Base-by-base conservation (phyloP, 2,797 vertebrate genomes). In the Arrhamphus sclerolepis region DNA sequence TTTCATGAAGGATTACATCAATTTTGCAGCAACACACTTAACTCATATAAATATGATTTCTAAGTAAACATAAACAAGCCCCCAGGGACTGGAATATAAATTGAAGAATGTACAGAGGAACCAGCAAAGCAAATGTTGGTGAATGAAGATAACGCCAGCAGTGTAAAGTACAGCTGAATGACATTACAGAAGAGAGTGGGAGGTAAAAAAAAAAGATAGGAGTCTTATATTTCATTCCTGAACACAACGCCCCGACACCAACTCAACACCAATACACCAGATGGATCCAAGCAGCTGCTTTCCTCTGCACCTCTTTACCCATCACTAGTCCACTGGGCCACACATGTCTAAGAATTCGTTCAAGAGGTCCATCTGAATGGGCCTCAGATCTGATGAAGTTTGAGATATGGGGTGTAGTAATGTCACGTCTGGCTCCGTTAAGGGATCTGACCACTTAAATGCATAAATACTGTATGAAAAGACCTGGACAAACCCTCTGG, bases 221-320 rank as follows among this genome's bases (percentile, higher is more conserved):
- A 61, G 60, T 43, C 41, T 76, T 56, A 58, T 43, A 55, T 55
- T 42, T 69, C 62, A 79, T 69, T 77, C 42, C 8, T 24, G 54
- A 43, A 69, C 51, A 11, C 38, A 18, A 8, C 26, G 53, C 1
- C 47, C 46, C 58, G 34, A 8, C 21, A 62, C 22, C 26, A 60
- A 29, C 50, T 73, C 22, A 0, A 31, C 61, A 78, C 46, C 46
- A 72, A 21, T 29, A 34, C 70, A 68, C 5, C 77, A 81, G 67
- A 85, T 77, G 74, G 72, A 79, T 65, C 20, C 5, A 19, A 81
- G 56, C 67, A 77, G 61, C 72, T 81, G 70, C 47, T 47, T 52
- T 22, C 57, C 62, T 46, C 13, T 71, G 65, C 57, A 59, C 18
- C 58, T 44, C 21, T 53, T 70, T n/a, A 1, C 63, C 77, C 40